Evolutionary conservation across 2,888 invertebrate genomes (phyloP), one percentile per base, ranked within the genome.

Genomic region (Junonia oenone): DNA sequence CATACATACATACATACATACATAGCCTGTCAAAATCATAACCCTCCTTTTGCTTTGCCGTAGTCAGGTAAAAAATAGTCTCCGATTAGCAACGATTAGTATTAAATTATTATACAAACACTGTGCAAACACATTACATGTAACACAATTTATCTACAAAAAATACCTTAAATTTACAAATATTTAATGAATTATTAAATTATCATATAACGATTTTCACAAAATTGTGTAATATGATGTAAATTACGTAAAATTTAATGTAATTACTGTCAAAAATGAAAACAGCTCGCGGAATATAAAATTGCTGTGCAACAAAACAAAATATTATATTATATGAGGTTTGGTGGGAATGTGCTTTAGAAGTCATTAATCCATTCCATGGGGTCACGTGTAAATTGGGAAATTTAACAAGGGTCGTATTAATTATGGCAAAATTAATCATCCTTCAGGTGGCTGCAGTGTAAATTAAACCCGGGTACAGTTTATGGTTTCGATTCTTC

Each of bases 321-420:
- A 6, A 17, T 15, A 40, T 40, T 17, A 17, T 11, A 15, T 38
- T 11, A 9, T n/a, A 40, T 17, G 47, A 33, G 11, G 2, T 31
- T 19, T 31, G 45, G 13, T 27, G 50, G 26, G 45, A 55, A 46
- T 45, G 15, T 22, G 26, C 40, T 54, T 55, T 55, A 31, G 46
- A 55, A 55, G 45, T 51, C 37, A 51, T 55, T 55, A 55, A 55
- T 51, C 51, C 38, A 26, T 51, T 37, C 14, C 13, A 38, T 37
- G 46, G 37, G 45, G 50, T 55, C 50, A 55, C 45, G 45, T 55
- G 45, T 55, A 37, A 51, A 55, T 55, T 55, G 50, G 50, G 8
- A 19, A 50, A 50, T 55, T 55, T 50, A 51, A 55, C 55, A 50
- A 45, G 55, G 50, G 50, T 45, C 45, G 47, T 33, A 47, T 51